A percentile compares a stretch with the other conserved stretches of the same genome.
These are phyloP conservation scores for Acrobasis repandana DNA, from an alignment of 2,888 invertebrate species.

Conservation along the genomic window DNA sequence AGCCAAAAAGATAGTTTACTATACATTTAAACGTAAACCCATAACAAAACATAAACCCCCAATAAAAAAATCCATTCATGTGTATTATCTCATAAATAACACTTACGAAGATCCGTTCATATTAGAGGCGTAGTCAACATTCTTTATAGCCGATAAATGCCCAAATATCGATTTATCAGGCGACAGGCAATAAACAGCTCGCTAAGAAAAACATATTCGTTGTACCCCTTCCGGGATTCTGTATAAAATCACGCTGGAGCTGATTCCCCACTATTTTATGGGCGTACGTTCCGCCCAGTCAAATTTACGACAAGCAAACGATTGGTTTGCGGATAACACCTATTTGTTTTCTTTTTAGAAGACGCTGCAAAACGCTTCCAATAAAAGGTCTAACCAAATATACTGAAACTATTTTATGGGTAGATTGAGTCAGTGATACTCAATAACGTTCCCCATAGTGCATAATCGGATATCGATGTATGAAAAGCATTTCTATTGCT, in stretches of 20 bases:
- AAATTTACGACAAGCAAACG: conserved; percentile 31
- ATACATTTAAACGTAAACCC: conserved; percentile 20
- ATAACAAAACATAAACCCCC: not conserved
- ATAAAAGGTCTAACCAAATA: not conserved
- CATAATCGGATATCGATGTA: not conserved
- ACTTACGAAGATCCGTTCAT: conserved; percentile 10
- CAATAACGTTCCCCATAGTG: too few relatives aligned
- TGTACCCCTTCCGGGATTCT: conserved; percentile 26
- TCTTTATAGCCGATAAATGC: conserved; percentile 20
- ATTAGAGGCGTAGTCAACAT: not conserved
- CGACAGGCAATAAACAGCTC: conserved; percentile 18
- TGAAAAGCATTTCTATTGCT: not conserved
- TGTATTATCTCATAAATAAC: conserved; percentile 14
- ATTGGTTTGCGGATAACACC: conserved; percentile 28
- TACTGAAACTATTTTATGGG: not conserved
- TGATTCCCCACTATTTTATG: conserved; percentile 29
- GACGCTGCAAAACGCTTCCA: not conserved
- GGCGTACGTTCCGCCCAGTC: conserved; percentile 31
- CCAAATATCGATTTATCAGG: conserved; percentile 19
- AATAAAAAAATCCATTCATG: not conserved
- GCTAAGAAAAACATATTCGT: conserved; percentile 28
- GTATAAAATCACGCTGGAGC: conserved; percentile 32
- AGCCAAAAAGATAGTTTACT: conserved; percentile 20
- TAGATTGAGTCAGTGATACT: too few relatives aligned
- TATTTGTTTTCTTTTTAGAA: conserved; percentile 21